phyloP scores from a whole-genome alignment of 2,888 invertebrate genomes.

The Lordiphosa andalusiaca region DNA sequence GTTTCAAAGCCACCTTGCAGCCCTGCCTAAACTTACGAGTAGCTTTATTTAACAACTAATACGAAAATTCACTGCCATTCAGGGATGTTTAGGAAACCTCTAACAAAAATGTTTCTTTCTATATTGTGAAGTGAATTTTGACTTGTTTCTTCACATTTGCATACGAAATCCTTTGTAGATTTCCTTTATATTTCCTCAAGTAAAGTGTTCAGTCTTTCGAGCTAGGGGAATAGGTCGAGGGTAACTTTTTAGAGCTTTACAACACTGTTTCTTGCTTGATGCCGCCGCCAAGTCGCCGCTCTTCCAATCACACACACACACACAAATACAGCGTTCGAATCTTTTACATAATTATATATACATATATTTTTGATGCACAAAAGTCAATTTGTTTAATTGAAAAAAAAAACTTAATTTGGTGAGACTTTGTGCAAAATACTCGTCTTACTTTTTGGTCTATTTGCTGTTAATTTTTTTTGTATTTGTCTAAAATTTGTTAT shows the following conservation, averaged over 20 bases:
- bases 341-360: conserved; percentile 7
- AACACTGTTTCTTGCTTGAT: conserved; percentile 15
- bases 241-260: conserved; percentile 9
- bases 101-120: too few species aligned
- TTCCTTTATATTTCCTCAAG: too few species aligned
- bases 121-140: too few species aligned
- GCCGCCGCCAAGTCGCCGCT: conserved; percentile 34
- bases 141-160: background rate
- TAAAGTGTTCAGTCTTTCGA: too few species aligned
- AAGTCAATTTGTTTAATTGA: too few species aligned
- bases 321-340: conserved; percentile 22
- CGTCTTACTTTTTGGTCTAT: conserved; percentile 4
- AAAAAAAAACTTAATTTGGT: background rate
- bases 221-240: conserved; percentile 1
- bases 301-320: conserved; percentile 22
- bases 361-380: conserved; percentile 2
- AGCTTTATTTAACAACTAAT: too few species aligned
- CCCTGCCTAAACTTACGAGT: too few species aligned
- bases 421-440: conserved; percentile 3
- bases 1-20: too few species aligned
- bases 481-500: too few species aligned
- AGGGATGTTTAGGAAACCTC: too few species aligned
- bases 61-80: too few species aligned
- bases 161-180: background rate
- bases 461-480: conserved; percentile 7